Evolutionary conservation across 53 echinoderm and acorn worm genomes (phyloP).

Genomic region (Echinometra lucunter): DNA sequence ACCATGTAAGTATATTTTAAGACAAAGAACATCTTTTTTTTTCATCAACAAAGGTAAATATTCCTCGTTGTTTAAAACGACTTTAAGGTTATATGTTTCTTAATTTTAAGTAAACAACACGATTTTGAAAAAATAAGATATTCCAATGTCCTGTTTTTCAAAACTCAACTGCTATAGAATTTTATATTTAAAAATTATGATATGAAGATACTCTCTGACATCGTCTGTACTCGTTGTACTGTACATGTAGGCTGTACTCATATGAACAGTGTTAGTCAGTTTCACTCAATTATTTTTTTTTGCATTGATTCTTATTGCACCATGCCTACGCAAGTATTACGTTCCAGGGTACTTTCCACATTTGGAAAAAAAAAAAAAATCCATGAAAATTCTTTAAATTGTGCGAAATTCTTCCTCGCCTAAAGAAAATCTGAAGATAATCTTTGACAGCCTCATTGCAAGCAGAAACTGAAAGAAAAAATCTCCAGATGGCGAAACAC

Average conservation of each 20-base stretch:
- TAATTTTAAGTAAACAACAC: background rate
- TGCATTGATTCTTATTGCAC: too few relatives aligned
- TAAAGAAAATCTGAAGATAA: too few relatives aligned
- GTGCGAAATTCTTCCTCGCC: too few relatives aligned
- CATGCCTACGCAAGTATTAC: too few relatives aligned
- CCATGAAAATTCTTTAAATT: too few relatives aligned
- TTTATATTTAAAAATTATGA: background rate
- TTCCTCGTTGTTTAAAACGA: background rate
- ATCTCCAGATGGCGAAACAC: too few relatives aligned
- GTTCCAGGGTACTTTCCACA: too few relatives aligned
- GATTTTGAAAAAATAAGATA: background rate
- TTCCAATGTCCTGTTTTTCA: background rate
- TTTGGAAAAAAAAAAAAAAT: too few relatives aligned
- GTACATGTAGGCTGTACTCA: background rate
- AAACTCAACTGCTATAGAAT: background rate
- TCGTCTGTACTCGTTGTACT: background rate
- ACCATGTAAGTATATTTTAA: background rate
- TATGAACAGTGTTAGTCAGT: background rate
- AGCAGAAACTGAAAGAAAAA: too few relatives aligned
- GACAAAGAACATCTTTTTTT: background rate
- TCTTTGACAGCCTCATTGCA: too few relatives aligned
- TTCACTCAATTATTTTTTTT: background rate
- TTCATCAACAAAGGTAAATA: background rate
- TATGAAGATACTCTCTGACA: background rate
- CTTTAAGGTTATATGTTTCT: background rate